Evolutionary conservation across 1,140 invertebrate genomes (phyloP).

Genomic region (Drosophila repleta): DNA sequence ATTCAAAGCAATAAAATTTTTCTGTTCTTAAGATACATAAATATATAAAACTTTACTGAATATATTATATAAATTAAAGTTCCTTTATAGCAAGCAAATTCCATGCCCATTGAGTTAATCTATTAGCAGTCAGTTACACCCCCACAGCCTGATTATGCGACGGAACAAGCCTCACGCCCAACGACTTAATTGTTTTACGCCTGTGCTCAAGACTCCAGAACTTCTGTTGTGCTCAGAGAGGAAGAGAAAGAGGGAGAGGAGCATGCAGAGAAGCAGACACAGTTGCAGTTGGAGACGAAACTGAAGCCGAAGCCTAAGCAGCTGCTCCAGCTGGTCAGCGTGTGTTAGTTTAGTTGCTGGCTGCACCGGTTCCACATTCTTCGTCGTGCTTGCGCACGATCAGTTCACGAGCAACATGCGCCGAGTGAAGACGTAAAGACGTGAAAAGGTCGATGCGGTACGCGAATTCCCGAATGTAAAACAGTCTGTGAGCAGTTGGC

Average conservation of each 20-base stretch:
- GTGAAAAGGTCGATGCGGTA: not conserved
- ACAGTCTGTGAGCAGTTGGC: not conserved
- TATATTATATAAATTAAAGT: no score
- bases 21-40: no score
- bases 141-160: not conserved
- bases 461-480: conserved; percentile 3
- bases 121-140: conserved; percentile 13
- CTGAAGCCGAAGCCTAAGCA: conserved; percentile 12
- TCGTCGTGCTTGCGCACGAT: conserved; percentile 29
- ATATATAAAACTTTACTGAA: no score
- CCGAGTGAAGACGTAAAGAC: conserved; percentile 29
- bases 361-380: conserved; percentile 36
- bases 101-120: not conserved
- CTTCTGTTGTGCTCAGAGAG: conserved; percentile 19
- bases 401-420: conserved; percentile 35
- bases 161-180: conserved; percentile 11
- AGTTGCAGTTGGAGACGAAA: not conserved
- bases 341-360: conserved; percentile 12
- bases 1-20: no score
- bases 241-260: no score
- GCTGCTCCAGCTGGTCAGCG: conserved; percentile 19
- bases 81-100: no score
- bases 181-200: conserved; percentile 28
- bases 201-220: not conserved
- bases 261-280: not conserved